phyloP scores from a whole-genome alignment of 2,113 vertebrate species.

The Myotis lucifugus region DNA sequence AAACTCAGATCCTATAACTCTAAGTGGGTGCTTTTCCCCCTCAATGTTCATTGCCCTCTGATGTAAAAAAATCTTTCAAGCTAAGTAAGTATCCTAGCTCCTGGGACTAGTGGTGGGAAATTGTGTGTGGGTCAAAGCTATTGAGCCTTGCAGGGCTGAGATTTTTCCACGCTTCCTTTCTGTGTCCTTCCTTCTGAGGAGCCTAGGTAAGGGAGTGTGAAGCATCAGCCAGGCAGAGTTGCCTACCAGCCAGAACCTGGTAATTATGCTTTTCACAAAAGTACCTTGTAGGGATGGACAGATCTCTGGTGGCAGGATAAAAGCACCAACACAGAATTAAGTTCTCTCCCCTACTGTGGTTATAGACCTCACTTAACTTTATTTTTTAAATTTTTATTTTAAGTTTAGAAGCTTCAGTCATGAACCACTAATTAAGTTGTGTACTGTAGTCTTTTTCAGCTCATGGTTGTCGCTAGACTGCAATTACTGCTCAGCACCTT shows the following conservation, averaged over 20 bases:
- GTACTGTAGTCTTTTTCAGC: background rate
- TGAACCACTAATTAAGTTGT: constrained; percentile 64
- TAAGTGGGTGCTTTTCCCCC: background rate
- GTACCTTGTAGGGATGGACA: background rate
- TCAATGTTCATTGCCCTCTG: background rate
- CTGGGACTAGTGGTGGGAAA: background rate
- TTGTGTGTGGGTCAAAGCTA: background rate
- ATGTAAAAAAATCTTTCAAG: background rate
- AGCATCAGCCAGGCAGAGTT: background rate
- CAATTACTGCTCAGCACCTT: background rate
- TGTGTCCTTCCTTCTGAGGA: background rate
- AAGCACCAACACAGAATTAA: background rate
- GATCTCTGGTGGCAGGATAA: background rate
- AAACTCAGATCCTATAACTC: background rate
- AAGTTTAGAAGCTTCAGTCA: constrained; percentile 64
- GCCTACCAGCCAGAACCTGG: background rate
- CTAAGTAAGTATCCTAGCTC: background rate
- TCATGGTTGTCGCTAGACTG: background rate
- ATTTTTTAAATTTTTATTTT: constrained; percentile 46
- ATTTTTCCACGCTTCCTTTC: background rate
- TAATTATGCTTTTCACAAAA: constrained; percentile 25
- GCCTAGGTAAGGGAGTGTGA: background rate
- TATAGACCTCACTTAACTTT: constrained; percentile 63
- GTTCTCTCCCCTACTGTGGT: constrained; percentile 12
- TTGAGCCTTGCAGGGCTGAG: background rate